A percentile compares a stretch with the other conserved stretches of the same genome.
Conservation (phyloP, 2,797 vertebrate genomes). For the Hyperoplus immaculatus region DNA sequence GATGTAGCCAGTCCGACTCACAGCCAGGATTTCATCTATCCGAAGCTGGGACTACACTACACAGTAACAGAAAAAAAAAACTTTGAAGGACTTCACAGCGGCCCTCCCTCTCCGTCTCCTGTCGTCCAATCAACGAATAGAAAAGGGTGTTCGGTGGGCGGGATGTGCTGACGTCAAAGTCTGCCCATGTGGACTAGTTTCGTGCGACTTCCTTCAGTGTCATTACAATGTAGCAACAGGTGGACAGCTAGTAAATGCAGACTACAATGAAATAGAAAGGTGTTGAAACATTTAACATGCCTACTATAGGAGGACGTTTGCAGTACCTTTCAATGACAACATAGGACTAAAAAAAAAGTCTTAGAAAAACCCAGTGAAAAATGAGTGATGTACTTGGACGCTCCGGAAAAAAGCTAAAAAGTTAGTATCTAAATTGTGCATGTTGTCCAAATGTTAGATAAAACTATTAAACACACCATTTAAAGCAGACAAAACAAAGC, state of each 20-base stretch:
- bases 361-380: background rate
- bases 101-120: conserved; percentile 26
- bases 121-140: conserved; percentile 72
- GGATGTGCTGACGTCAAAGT: conserved; percentile 41
- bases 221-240: conserved; percentile 72
- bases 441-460: background rate
- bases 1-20: background rate
- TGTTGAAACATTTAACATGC: background rate
- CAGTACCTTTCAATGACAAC: background rate
- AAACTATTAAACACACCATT: background rate
- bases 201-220: conserved; percentile 15
- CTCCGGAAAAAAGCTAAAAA: background rate
- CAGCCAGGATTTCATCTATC: background rate
- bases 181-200: conserved; percentile 70
- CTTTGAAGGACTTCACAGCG: conserved; percentile 9
- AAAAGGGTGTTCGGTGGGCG: conserved; percentile 21
- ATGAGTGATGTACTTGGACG: background rate
- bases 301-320: conserved; percentile 4
- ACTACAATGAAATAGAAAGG: conserved; percentile 32
- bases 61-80: conserved; percentile 12
- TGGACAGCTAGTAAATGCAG: conserved; percentile 42
- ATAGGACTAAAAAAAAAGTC: background rate
- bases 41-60: background rate
- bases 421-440: background rate
- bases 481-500: background rate